phyloP scores from a whole-genome alignment of 2,888 invertebrate species.

The Nomada ferruginata region DNA sequence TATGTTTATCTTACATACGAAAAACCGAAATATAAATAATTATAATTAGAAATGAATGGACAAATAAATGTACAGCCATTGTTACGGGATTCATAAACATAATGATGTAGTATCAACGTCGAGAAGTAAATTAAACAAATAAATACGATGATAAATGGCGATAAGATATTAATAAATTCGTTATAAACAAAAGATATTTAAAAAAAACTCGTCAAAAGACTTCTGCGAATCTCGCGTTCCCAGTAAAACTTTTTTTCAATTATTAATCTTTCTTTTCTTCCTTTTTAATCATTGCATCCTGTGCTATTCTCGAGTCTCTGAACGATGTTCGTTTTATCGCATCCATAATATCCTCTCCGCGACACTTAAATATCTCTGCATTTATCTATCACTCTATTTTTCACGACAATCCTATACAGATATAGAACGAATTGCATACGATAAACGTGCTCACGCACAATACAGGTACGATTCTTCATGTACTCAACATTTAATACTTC shows the following conservation, averaged over 20 bases:
- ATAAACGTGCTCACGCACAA: conserved; percentile 50
- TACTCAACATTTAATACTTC: conserved; percentile 60
- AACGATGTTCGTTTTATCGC: conserved; percentile 42
- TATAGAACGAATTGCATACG: conserved; percentile 34
- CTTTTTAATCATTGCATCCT: conserved; percentile 28
- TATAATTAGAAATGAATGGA: conserved; percentile 32
- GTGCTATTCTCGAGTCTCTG: conserved; percentile 30
- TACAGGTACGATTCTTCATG: conserved; percentile 69
- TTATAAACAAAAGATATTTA: conserved; percentile 4
- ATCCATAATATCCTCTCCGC: conserved; percentile 26
- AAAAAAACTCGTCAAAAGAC: conserved; percentile 29
- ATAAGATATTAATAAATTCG: neutral
- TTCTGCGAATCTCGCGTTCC: conserved; percentile 4
- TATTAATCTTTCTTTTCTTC: neutral
- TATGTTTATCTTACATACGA: conserved; percentile 25
- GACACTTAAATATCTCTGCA: conserved; percentile 37
- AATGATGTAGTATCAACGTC: conserved; percentile 15
- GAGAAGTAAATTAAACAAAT: conserved; percentile 19
- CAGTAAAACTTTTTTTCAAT: conserved; percentile 21
- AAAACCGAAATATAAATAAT: conserved; percentile 19
- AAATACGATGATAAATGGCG: conserved; percentile 30
- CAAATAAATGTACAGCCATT: conserved; percentile 51
- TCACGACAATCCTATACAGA: conserved; percentile 34
- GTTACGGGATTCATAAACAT: conserved; percentile 13
- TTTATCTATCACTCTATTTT: conserved; percentile 48